Base-by-base conservation (phyloP, 2,888 invertebrate species). In the Hemithea aestivaria region DNA sequence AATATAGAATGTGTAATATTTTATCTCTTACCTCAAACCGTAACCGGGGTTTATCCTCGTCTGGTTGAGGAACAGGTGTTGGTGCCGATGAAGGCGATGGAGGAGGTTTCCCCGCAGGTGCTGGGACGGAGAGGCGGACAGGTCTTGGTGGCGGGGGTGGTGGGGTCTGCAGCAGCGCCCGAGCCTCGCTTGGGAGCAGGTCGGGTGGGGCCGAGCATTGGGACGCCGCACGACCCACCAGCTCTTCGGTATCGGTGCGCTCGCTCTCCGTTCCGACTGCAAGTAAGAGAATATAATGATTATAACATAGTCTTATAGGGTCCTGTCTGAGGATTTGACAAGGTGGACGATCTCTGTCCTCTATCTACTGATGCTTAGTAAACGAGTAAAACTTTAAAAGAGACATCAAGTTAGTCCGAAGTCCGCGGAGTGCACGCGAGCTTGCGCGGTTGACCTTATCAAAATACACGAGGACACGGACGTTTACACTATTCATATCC, bases 231-330 rank as follows among this genome's bases (percentile, higher is more conserved):
- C 90, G 81, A 27, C 91, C 91, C 62, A 92, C 89, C 67, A 92
- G 73, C 69, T 92, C 92, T 58, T 92, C 92, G 0, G 92, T 92
- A 63, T 92, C 92, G 25, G 92, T 91, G 42, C 91, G 87, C 66
- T 91, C 88, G 46, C 88, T 89, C 71, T 91, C 91, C 51, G 89
- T 90, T 29, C 89, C 83, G 50, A 91, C 91, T 91, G 85, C 12
- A 21, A 89, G 10, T 7, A 27, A 22, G 5, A 12, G 10, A 1
- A 22, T 10, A 21, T 30, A 10, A 20, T n/a, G n/a, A n/a, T n/a
- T n/a, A n/a, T n/a, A n/a, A n/a, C n/a, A n/a, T n/a, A n/a, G n/a
- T n/a, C n/a, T n/a, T n/a, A n/a, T n/a, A n/a, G 20, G 7, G 7
- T 25, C 12, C 1, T 8, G 7, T 26, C 2, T 10, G 9, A 9